Evolutionary conservation across 2,797 vertebrate genomes (phyloP).

Genomic region (Chloroceryle inda): DNA sequence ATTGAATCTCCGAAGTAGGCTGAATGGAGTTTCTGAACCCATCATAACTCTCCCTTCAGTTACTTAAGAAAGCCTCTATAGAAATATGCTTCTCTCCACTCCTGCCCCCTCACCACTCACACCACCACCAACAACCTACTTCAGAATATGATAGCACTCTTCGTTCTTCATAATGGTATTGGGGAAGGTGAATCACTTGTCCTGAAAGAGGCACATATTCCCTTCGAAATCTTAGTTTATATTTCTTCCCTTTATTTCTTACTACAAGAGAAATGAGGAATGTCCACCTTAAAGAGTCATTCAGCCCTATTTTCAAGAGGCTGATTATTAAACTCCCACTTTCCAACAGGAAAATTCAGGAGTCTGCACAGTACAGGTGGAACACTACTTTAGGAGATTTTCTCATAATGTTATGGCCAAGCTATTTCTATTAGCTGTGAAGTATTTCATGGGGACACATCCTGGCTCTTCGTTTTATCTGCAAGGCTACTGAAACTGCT

Average conservation of each 20-base stretch:
- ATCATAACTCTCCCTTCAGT: not conserved
- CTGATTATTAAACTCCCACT: not conserved
- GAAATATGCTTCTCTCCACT: not conserved
- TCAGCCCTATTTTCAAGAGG: not conserved
- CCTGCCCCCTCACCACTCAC: not conserved
- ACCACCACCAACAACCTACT: not conserved
- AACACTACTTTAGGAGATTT: not conserved
- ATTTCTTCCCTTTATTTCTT: not conserved
- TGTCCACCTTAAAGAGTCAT: not conserved
- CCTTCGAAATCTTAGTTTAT: not conserved
- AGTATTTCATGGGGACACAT: not conserved
- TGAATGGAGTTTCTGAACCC: slow-evolving; percentile 5
- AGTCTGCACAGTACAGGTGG: not conserved
- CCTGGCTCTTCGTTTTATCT: not conserved
- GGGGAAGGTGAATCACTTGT: not conserved
- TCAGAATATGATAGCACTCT: not conserved
- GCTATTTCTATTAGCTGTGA: not conserved
- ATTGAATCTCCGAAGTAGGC: not conserved
- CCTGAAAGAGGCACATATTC: not conserved
- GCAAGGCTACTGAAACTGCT: not conserved
- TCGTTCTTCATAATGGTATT: not conserved
- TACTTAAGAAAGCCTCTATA: not conserved
- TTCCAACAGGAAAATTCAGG: not conserved
- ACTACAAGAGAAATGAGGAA: not conserved
- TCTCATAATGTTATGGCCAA: not conserved